Evolutionary conservation across 2,888 invertebrate genomes (phyloP).

Genomic region (Leucoma salicis): DNA sequence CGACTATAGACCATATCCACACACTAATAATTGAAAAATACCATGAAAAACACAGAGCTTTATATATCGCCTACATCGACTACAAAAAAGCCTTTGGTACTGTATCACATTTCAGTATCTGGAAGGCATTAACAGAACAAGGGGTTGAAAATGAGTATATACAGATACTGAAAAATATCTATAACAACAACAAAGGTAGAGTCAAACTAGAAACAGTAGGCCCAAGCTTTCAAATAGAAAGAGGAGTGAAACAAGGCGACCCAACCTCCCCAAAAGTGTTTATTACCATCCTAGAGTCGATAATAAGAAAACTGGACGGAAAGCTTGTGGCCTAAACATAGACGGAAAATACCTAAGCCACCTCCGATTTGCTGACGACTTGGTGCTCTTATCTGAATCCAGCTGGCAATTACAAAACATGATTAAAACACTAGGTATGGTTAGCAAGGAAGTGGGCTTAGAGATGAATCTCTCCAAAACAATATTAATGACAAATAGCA

Average conservation of each 20-base stretch:
- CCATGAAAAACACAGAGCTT: neutral
- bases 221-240: neutral
- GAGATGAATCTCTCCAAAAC: slow-evolving; percentile 1
- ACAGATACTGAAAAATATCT: neutral
- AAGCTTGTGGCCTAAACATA: neutral
- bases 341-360: no score
- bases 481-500: slow-evolving; percentile 1
- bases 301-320: neutral
- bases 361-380: no score
- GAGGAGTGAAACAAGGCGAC: neutral
- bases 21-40: neutral
- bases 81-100: slow-evolving; percentile 4
- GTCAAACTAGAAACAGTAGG: neutral
- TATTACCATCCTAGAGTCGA: neutral
- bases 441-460: slow-evolving; percentile 2
- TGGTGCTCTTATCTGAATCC: neutral
- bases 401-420: neutral
- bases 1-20: slow-evolving; percentile 1
- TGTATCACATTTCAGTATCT: neutral
- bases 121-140: neutral
- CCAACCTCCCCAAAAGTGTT: neutral
- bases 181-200: neutral
- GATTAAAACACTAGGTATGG: neutral
- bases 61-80: slow-evolving; percentile 1
- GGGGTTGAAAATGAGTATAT: neutral